Evolutionary conservation across 2,113 vertebrate genomes (phyloP).

Genomic region (Bombycilla garrulus): DNA sequence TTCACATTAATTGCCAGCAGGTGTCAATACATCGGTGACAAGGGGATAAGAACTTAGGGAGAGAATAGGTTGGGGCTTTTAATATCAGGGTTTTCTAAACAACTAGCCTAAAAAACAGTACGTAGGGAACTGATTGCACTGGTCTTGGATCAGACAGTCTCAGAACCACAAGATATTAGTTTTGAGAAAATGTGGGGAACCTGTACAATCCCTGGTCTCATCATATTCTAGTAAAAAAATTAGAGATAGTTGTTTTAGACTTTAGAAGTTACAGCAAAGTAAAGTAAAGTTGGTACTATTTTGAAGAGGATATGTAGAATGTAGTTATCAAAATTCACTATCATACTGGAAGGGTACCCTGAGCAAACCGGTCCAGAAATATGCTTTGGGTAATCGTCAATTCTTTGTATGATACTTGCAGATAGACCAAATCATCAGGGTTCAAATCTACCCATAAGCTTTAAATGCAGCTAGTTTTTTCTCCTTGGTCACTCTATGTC

Average conservation of each 20-base stretch:
- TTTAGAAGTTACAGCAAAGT: neutral
- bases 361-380: neutral
- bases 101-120: neutral
- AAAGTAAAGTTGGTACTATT: neutral
- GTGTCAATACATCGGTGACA: neutral
- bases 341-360: neutral
- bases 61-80: neutral
- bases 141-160: neutral
- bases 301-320: neutral
- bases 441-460: neutral
- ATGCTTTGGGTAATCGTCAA: neutral
- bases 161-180: neutral
- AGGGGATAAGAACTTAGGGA: neutral
- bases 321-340: neutral
- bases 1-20: neutral
- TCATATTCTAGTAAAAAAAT: neutral
- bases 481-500: neutral
- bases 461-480: neutral
- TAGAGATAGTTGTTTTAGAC: neutral
- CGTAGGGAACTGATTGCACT: neutral
- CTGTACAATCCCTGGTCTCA: neutral
- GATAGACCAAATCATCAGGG: neutral
- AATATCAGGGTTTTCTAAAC: neutral
- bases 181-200: neutral
- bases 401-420: neutral